A percentile compares a stretch with the other conserved stretches of the same genome.
These are phyloP conservation scores for Drosophila arawakana DNA, from an alignment of 1,140 invertebrate species.

Conservation along the genomic window DNA sequence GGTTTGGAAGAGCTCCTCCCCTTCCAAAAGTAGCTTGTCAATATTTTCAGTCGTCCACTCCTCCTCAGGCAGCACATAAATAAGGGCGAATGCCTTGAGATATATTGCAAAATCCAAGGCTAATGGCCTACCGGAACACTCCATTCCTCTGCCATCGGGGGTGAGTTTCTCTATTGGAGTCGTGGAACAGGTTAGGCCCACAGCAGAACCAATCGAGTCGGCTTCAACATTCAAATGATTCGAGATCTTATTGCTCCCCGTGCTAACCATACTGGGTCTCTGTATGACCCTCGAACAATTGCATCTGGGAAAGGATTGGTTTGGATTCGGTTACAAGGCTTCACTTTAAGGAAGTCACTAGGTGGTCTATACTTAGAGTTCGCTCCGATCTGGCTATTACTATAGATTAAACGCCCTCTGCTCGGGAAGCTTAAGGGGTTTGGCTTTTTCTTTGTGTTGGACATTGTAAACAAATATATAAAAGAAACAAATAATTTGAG, in stretches of 20 bases:
- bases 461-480: constrained; percentile 7
- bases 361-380: constrained; percentile 37
- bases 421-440: constrained; percentile 4
- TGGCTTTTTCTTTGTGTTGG: neutral
- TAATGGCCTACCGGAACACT: neutral
- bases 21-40: constrained; percentile 61
- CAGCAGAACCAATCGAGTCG: constrained; percentile 45
- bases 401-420: constrained; percentile 11
- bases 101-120: constrained; percentile 46
- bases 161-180: neutral
- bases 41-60: constrained; percentile 65
- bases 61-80: constrained; percentile 68
- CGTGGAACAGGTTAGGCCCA: constrained; percentile 40
- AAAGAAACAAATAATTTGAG: neutral
- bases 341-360: neutral
- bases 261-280: neutral
- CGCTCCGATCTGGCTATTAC: neutral
- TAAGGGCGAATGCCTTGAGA: constrained; percentile 70
- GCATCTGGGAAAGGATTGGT: neutral
- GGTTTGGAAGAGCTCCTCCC: constrained; percentile 41
- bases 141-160: neutral
- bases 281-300: neutral
- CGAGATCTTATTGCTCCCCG: neutral
- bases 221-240: constrained; percentile 7
- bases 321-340: neutral